These are phyloP conservation scores for Lates japonicus DNA, from an alignment of 2,797 vertebrate genomes.

Conservation along the genomic window DNA sequence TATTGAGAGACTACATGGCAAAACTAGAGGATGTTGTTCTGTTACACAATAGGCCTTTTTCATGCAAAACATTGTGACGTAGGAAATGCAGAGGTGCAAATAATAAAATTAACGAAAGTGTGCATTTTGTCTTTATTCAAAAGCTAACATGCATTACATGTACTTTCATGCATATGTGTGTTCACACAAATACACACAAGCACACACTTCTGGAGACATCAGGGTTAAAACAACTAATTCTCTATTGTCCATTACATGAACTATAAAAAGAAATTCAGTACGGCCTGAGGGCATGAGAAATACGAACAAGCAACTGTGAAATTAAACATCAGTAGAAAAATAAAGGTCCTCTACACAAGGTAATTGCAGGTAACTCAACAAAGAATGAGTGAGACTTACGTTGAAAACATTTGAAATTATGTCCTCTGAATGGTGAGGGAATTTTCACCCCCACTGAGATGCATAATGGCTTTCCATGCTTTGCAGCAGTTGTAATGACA, in stretches of 20 bases:
- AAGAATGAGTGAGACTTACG: slow-evolving; percentile 12
- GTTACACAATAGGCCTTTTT: slow-evolving; percentile 6
- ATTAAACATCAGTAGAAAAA: slow-evolving; percentile 44
- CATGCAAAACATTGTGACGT: background rate
- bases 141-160: background rate
- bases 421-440: slow-evolving; percentile 18
- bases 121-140: background rate
- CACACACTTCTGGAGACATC: background rate
- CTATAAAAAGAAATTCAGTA: slow-evolving; percentile 15
- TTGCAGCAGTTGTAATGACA: background rate
- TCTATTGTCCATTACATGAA: slow-evolving; percentile 20
- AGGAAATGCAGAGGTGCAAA: background rate
- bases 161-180: background rate
- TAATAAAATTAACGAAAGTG: background rate
- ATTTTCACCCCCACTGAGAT: slow-evolving; percentile 28
- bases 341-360: slow-evolving; percentile 8
- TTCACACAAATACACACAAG: background rate
- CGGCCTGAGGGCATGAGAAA: slow-evolving; percentile 21
- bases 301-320: slow-evolving; percentile 52
- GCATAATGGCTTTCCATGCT: slow-evolving; percentile 17
- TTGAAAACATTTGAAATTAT: slow-evolving; percentile 29
- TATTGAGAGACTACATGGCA: background rate
- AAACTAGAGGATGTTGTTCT: background rate
- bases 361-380: slow-evolving; percentile 40
- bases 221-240: slow-evolving; percentile 24